phyloP scores from a whole-genome alignment of 2,888 invertebrate genomes.

The Pterostichus niger region DNA sequence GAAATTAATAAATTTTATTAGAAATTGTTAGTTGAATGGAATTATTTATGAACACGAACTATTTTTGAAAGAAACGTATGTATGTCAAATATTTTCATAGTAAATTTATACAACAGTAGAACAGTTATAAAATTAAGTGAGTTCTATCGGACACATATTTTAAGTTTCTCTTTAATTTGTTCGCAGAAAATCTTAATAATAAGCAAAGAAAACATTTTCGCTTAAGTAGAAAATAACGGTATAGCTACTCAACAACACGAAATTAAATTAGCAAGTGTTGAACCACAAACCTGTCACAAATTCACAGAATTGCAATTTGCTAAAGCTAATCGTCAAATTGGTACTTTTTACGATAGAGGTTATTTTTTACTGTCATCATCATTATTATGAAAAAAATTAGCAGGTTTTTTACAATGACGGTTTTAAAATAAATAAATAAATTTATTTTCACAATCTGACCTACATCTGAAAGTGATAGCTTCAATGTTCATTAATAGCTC shows the following conservation, averaged over 20 bases:
- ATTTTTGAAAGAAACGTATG: no score
- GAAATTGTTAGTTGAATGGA: no score
- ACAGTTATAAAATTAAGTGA: no score
- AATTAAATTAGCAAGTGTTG: slow-evolving; percentile 29
- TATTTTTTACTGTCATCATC: not conserved
- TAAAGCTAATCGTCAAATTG: not conserved
- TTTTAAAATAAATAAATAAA: no score
- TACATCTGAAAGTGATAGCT: no score
- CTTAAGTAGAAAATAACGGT: slow-evolving; percentile 28
- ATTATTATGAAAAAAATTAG: not conserved
- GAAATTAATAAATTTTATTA: no score
- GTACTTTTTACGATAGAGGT: slow-evolving; percentile 2
- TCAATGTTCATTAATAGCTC: no score
- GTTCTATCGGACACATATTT: not conserved
- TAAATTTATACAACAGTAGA: no score
- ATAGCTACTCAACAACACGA: not conserved
- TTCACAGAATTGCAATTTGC: slow-evolving; percentile 21
- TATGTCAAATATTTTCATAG: no score
- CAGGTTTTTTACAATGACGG: no score
- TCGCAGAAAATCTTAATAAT: slow-evolving; percentile 23
- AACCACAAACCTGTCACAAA: not conserved
- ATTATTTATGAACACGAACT: no score
- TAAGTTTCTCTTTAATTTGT: slow-evolving; percentile 4
- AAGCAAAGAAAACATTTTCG: slow-evolving; percentile 32
- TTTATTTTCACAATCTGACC: no score